Conservation (phyloP, 2,797 vertebrate species). For the Mergus octosetaceus region DNA sequence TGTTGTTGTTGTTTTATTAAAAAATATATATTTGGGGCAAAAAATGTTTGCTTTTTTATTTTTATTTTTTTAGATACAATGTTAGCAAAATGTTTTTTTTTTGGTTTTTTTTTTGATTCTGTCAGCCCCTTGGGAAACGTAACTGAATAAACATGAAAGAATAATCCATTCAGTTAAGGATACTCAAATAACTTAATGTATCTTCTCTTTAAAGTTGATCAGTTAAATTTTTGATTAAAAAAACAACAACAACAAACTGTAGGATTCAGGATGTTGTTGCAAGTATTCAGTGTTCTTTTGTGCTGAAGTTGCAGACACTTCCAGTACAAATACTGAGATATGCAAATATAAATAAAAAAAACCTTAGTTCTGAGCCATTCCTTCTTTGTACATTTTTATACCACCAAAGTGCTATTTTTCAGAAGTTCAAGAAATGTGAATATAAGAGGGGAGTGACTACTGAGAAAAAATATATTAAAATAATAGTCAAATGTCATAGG, state of each 20-base stretch:
- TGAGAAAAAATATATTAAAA: neutral
- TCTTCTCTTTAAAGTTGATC: neutral
- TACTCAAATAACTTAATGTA: neutral
- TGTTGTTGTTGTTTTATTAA: neutral
- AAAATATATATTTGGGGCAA: neutral
- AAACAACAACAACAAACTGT: neutral
- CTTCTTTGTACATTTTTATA: neutral
- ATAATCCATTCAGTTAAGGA: neutral
- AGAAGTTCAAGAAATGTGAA: neutral
- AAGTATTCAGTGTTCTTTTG: neutral
- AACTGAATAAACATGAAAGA: neutral
- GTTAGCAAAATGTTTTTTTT: neutral
- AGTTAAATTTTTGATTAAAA: neutral
- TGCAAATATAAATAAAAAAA: neutral
- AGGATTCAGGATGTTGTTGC: neutral
- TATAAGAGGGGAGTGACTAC: neutral
- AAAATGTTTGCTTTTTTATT: fast-evolving
- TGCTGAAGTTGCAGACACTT: neutral
- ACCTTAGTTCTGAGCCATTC: neutral
- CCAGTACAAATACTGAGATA: neutral
- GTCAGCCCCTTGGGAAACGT: neutral
- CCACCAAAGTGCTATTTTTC: neutral
- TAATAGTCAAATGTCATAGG: neutral
- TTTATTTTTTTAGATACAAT: neutral
- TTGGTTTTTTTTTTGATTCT: neutral